Percentiles rank a stretch among this genome's conserved stretches.
These are phyloP conservation scores for Platalea minor DNA, from an alignment of 2,797 vertebrate species.

Conservation along the genomic window DNA sequence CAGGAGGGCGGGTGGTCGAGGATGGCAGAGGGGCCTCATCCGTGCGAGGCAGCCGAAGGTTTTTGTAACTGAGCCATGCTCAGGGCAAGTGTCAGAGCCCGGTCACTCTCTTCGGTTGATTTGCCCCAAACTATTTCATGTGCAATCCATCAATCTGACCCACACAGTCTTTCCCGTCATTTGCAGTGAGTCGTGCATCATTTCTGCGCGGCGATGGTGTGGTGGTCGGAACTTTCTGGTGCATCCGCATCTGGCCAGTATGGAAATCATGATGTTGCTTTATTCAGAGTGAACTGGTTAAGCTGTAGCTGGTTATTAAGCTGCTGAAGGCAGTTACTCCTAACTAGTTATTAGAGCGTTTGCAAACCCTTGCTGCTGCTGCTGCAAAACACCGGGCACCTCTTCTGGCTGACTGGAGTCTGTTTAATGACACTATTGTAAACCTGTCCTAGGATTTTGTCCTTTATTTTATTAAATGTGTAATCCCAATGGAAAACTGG, in stretches of 20 bases:
- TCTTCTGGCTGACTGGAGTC: background rate
- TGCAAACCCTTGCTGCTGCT: background rate
- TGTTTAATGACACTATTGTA: background rate
- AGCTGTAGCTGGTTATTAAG: background rate
- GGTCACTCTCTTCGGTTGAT: background rate
- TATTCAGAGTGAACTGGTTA: background rate
- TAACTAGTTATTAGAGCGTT: background rate
- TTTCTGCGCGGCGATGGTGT: fast-evolving
- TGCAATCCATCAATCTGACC: background rate
- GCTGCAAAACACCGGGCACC: background rate
- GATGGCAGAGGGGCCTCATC: background rate
- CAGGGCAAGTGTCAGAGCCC: background rate
- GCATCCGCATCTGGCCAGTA: background rate
- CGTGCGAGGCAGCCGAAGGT: fast-evolving
- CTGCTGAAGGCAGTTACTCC: background rate
- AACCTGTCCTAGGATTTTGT: background rate
- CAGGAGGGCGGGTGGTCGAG: fast-evolving
- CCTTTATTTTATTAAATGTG: background rate
- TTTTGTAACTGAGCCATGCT: fast-evolving
- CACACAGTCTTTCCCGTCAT: background rate
- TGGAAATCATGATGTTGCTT: background rate
- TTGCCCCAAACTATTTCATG: background rate
- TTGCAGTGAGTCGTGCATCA: background rate
- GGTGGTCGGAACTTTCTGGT: background rate
- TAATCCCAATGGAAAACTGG: background rate